Base-by-base conservation (phyloP, 2,113 vertebrate genomes). In the Pelecanoides urinatrix region DNA sequence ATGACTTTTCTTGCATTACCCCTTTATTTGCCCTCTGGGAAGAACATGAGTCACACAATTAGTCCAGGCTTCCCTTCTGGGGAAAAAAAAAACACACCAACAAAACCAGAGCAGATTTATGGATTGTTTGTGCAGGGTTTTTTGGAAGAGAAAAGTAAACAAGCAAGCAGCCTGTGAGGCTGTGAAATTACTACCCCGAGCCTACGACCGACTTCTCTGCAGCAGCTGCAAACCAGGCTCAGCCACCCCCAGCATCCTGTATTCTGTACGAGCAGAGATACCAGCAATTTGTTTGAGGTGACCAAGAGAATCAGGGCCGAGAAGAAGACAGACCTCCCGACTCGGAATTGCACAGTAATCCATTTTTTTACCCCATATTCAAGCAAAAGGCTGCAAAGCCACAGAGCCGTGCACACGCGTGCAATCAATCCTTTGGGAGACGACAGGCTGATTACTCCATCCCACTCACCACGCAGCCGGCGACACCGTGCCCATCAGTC, bases 281-380 rank as follows among this genome's bases (percentile, higher is more conserved):
- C 21, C 13, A 15, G 52, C 34, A 16, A 17, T 34, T 70, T 10
- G 14, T 29, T 61, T 14, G 55, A n/a, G 55, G 44, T 6, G 9
- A 52, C 45, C 30, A 9, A 61, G 45, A 52, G 30, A 19, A 52
- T 50, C 18, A 7, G 30, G 19, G 7, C 30, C 1, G 2, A 71
- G 45, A 14, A 29, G 36, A 44, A 4, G 7, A 44, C 50, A 36
- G 50, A 23, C 27, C 14, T 13, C 44, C 55, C 2, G 1, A 45
- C 42, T 85, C 7, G 1, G 50, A 55, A 47, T 45, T 40, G 40
- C 50, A 34, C 22, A 3, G 55, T 25, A 23, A 71, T 34, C 44
- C 11, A 1, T 6, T 38, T 32, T 40, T 30, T 6, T 5, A 2
- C 7, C 20, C 42, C 2, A 1, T 5, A 3, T n/a, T 53, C 52